Evolutionary conservation across 2,113 vertebrate species (phyloP).

Genomic region (Hiodon tergisus): DNA sequence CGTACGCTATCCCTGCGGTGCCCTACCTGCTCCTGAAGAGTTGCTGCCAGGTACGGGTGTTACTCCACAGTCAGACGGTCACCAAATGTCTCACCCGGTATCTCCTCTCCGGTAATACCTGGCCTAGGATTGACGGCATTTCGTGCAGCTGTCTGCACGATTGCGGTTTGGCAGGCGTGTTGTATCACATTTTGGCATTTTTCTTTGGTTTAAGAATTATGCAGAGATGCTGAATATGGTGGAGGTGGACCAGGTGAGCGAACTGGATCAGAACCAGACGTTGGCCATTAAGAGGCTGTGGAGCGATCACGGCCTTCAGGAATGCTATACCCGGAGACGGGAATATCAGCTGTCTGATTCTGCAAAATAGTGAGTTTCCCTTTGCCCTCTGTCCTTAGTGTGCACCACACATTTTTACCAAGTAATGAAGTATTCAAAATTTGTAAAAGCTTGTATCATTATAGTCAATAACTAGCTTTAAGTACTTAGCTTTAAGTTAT

Average conservation of each 20-base stretch:
- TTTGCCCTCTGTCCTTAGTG: not conserved
- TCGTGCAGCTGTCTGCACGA: not conserved
- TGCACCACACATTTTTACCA: not conserved
- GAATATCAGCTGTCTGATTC: constrained; percentile 78
- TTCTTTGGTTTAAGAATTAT: constrained; percentile 51
- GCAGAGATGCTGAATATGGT: constrained; percentile 62
- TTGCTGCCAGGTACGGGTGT: too few species aligned
- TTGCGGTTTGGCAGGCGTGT: not conserved
- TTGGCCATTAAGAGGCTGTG: constrained; percentile 72
- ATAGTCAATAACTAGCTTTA: too few species aligned
- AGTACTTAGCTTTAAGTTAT: too few species aligned
- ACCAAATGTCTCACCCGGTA: not conserved
- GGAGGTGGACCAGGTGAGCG: constrained; percentile 45
- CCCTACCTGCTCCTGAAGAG: too few species aligned
- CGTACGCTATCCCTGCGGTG: too few species aligned
- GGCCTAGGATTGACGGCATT: too few species aligned
- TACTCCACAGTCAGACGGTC: too few species aligned
- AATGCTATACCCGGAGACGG: constrained; percentile 66
- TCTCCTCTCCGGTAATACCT: not conserved
- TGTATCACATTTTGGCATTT: not conserved
- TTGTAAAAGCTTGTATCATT: too few species aligned
- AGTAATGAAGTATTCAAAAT: too few species aligned
- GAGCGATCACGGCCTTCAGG: constrained; percentile 69
- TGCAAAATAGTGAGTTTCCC: constrained; percentile 68
- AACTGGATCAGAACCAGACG: constrained; percentile 57